Evolutionary conservation across 2,888 invertebrate genomes (phyloP).

Genomic region (Nyleta sp.): DNA sequence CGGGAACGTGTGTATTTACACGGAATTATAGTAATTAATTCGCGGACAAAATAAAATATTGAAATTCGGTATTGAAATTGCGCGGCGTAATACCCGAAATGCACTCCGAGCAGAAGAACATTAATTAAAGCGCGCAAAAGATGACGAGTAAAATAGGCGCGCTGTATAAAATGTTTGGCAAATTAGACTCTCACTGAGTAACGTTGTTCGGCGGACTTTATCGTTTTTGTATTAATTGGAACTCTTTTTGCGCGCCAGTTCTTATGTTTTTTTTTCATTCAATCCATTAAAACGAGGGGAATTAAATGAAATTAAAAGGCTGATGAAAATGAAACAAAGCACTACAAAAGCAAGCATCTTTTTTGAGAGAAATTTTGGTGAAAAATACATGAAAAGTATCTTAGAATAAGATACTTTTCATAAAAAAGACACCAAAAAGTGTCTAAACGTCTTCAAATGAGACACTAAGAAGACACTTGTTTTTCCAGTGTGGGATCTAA

Average conservation of each 20-base stretch:
- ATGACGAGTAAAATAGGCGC: neutral
- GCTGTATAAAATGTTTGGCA: neutral
- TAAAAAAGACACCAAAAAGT: too few relatives aligned
- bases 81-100: neutral
- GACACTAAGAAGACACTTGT: too few relatives aligned
- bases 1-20: constrained; percentile 8
- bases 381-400: too few relatives aligned
- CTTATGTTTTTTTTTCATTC: too few relatives aligned
- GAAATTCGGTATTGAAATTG: constrained; percentile 1
- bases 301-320: neutral
- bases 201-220: neutral
- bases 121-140: constrained; percentile 16
- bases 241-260: too few relatives aligned
- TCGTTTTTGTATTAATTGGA: neutral
- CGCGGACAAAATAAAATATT: neutral
- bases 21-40: constrained; percentile 14
- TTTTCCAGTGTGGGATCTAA: too few relatives aligned
- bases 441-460: too few relatives aligned
- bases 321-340: neutral
- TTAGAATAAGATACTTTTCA: too few relatives aligned
- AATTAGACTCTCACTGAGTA: constrained; percentile 11
- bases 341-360: too few relatives aligned
- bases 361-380: too few relatives aligned
- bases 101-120: neutral
- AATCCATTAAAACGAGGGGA: too few relatives aligned